Evolutionary conservation across 2,888 invertebrate species (phyloP).

Genomic region (Pammene fasciana): DNA sequence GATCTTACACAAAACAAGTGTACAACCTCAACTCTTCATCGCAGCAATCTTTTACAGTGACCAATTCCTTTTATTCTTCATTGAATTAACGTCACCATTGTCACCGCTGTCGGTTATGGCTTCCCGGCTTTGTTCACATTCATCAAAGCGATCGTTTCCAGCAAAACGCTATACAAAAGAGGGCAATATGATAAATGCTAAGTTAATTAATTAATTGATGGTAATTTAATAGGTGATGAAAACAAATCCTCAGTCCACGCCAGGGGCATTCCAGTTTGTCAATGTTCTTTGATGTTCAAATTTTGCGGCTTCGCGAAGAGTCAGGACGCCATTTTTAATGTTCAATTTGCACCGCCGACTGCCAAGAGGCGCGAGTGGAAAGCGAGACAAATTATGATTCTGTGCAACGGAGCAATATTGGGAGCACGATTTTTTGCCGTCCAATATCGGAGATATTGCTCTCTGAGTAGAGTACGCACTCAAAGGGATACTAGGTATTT

Average conservation of each 20-base stretch:
- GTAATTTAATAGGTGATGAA: constrained; percentile 29
- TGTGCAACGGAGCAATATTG: constrained; percentile 35
- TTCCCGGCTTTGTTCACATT: constrained; percentile 36
- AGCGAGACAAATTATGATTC: constrained; percentile 33
- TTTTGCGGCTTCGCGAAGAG: neutral
- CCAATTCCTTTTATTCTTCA: constrained; percentile 26
- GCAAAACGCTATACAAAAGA: constrained; percentile 28
- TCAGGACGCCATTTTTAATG: neutral
- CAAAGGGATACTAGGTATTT: constrained; percentile 35
- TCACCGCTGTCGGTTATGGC: constrained; percentile 29
- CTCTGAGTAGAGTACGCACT: constrained; percentile 20
- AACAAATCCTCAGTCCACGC: constrained; percentile 10
- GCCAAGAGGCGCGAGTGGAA: constrained; percentile 9
- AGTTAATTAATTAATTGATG: constrained; percentile 32
- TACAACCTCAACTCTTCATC: constrained; percentile 22
- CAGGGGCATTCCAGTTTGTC: neutral
- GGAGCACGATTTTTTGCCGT: constrained; percentile 24
- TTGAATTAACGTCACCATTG: constrained; percentile 8
- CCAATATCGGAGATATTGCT: constrained; percentile 35
- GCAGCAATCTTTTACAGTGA: constrained; percentile 25
- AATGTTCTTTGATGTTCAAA: neutral
- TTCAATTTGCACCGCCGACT: constrained; percentile 5
- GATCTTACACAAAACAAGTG: constrained; percentile 1
- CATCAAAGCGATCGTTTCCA: constrained; percentile 37
- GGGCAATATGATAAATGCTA: constrained; percentile 31